Conservation (phyloP, 2,797 vertebrate genomes). For the Gymnoscopelus microlampas region DNA sequence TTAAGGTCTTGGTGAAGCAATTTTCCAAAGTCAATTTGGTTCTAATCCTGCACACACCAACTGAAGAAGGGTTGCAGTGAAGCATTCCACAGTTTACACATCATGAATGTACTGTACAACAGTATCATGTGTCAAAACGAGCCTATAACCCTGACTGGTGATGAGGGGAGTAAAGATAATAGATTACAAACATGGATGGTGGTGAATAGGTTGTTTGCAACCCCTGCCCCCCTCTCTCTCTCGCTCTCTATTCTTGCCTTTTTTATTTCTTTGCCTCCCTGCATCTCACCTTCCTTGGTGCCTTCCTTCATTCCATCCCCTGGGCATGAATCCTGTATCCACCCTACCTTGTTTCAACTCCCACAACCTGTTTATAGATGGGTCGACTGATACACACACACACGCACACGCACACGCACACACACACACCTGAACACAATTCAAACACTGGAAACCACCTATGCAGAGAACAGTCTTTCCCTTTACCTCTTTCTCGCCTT, state of each 20-base stretch:
- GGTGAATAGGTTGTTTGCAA: no score
- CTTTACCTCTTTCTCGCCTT: slow-evolving; percentile 19
- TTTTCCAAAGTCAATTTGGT: no score
- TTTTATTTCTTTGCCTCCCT: background rate
- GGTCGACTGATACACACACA: slow-evolving; percentile 31
- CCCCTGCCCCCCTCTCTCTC: background rate
- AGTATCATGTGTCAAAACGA: no score
- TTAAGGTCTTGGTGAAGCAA: no score
- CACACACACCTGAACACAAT: slow-evolving; percentile 32
- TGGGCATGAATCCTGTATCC: slow-evolving; percentile 17
- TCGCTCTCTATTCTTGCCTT: background rate
- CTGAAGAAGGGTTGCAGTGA: no score
- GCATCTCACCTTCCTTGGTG: background rate
- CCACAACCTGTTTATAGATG: slow-evolving; percentile 40
- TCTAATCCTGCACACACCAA: no score
- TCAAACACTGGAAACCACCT: slow-evolving; percentile 44
- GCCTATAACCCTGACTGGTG: no score
- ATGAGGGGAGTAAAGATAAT: no score
- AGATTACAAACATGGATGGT: no score
- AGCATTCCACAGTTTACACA: no score
- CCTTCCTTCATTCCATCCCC: slow-evolving; percentile 11
- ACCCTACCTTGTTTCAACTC: slow-evolving; percentile 22
- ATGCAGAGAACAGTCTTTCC: slow-evolving; percentile 26
- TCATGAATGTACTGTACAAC: no score
- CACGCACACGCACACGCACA: slow-evolving; percentile 15